Evolutionary conservation across 2,797 vertebrate genomes (phyloP).

Genomic region (Coregonus suidteri): DNA sequence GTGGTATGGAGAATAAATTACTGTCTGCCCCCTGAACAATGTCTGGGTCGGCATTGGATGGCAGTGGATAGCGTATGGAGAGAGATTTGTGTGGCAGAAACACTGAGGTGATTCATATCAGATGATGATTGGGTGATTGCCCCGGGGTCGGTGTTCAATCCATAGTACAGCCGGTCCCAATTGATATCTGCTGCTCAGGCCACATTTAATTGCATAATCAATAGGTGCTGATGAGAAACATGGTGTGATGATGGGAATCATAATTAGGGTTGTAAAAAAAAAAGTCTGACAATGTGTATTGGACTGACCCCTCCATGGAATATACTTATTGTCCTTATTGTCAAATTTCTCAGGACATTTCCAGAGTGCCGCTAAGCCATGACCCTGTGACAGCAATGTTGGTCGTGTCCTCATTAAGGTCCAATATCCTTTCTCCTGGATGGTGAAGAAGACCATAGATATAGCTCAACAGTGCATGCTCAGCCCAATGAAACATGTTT

Average conservation of each 20-base stretch:
- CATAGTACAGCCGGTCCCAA: slow-evolving; percentile 4
- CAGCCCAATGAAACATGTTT: not conserved
- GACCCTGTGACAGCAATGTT: not conserved
- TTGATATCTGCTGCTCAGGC: slow-evolving; percentile 40
- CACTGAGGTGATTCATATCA: slow-evolving; percentile 23
- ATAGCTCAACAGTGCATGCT: not conserved
- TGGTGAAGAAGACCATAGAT: not conserved
- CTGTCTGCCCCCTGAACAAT: not conserved
- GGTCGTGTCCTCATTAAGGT: not conserved
- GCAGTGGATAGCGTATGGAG: not conserved
- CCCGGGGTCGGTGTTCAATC: slow-evolving; percentile 20
- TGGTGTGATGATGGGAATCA: slow-evolving; percentile 34
- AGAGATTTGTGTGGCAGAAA: slow-evolving; percentile 28
- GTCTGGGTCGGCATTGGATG: not conserved
- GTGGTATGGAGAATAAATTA: not conserved
- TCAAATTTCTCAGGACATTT: not conserved
- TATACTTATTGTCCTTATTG: not conserved
- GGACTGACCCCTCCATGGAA: not conserved
- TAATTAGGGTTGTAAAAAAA: slow-evolving; percentile 33
- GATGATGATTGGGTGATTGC: slow-evolving; percentile 21
- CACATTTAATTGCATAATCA: slow-evolving; percentile 38
- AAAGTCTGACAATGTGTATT: not conserved
- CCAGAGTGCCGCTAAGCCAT: not conserved
- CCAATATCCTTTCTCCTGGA: not conserved
- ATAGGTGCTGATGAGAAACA: slow-evolving; percentile 34